Evolutionary conservation across 1,140 invertebrate species (phyloP), one percentile per base, ranked within the genome.

Genomic region (Linepithema humile): DNA sequence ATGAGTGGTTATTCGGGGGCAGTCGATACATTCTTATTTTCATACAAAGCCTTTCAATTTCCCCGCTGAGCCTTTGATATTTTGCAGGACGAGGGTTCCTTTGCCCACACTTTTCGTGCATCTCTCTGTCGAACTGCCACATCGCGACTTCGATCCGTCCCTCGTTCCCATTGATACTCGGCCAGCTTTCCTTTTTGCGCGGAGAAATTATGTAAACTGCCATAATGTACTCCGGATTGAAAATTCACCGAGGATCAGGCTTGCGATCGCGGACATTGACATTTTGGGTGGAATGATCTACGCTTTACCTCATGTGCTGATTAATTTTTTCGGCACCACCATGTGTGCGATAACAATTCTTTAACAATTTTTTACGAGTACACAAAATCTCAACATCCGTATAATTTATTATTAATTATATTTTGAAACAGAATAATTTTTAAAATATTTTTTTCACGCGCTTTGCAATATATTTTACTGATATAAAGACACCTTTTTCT

Each of bases 11-110:
- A 69, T 80, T 73, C 67, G 84, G 55, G 86, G 74, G 59, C 85
- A 91, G 89, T 91, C 90, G 89, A 91, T 90, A 91, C 90, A 91
- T 91, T 92, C 90, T 91, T 91, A 92, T 91, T 91, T 90, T 85
- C 90, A 83, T 88, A 92, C 90, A 91, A 91, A 92, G 90, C 91
- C 89, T 91, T 91, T 92, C 90, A 91, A 92, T 92, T 92, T 92
- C 90, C 87, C 87, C 89, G 85, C 84, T 67, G 90, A 86, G 90
- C 87, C 90, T 92, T 91, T 91, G 91, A 91, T 91, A 92, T 90
- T 91, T 91, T 89, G 85, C 82, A 83, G 84, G 80, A 82, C 84
- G 78, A 85, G 85, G 87, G 86, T 40, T 40, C 38, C 84, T 86
- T 69, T 82, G 48, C 80, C 29, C 55, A 17, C 77, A 45, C 64